These are phyloP conservation scores for Tachypleus tridentatus DNA, from an alignment of 1,140 invertebrate genomes.

Conservation along the genomic window DNA sequence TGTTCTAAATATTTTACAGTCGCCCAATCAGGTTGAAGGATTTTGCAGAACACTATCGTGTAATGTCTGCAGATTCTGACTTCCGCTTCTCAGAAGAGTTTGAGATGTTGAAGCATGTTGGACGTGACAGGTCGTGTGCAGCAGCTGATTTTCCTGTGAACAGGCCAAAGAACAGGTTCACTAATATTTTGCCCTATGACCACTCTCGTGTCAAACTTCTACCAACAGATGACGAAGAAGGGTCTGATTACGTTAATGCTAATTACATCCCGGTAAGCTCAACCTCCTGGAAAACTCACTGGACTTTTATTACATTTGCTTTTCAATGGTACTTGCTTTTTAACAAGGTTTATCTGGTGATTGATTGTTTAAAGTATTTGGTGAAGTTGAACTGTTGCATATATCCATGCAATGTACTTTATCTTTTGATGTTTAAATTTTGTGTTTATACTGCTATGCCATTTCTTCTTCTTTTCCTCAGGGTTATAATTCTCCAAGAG, in stretches of 20 bases:
- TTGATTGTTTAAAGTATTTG: neutral
- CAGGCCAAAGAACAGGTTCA: slow-evolving; percentile 95
- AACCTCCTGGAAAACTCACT: too few relatives aligned
- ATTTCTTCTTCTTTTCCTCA: neutral
- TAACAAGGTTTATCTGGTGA: neutral
- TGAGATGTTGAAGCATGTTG: slow-evolving; percentile 91
- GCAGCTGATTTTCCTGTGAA: slow-evolving; percentile 92
- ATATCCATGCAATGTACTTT: too few relatives aligned
- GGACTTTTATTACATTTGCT: too few relatives aligned
- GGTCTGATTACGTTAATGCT: slow-evolving; percentile 92
- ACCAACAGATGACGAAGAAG: slow-evolving; percentile 91
- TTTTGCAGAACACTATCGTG: slow-evolving; percentile 84
- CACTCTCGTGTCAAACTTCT: slow-evolving; percentile 90
- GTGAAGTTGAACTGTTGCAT: neutral
- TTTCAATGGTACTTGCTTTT: too few relatives aligned
- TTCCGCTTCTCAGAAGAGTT: slow-evolving; percentile 98
- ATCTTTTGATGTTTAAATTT: neutral
- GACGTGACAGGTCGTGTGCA: slow-evolving; percentile 69
- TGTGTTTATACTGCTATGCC: neutral
- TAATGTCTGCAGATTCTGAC: slow-evolving; percentile 96
- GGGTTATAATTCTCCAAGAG: slow-evolving; percentile 81
- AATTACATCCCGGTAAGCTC: slow-evolving; percentile 67
- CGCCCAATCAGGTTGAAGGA: slow-evolving; percentile 78
- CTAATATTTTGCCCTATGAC: slow-evolving; percentile 97
- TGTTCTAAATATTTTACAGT: slow-evolving; percentile 32